A percentile compares a stretch with the other conserved stretches of the same genome.
Conservation (phyloP, 2,113 vertebrate species). For the Pterocles gutturalis region DNA sequence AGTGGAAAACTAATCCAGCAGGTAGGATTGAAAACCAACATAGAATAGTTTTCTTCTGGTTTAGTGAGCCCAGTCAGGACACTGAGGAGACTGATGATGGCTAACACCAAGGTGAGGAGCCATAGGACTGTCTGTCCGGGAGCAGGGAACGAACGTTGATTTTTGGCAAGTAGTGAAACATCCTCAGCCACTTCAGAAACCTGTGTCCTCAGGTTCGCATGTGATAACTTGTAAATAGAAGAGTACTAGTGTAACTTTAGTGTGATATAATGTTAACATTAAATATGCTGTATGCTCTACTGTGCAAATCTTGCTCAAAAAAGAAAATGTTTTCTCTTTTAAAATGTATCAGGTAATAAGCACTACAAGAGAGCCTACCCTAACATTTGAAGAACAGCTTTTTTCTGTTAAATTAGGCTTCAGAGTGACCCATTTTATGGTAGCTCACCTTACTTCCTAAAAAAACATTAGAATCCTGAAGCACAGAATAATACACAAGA, state of each 20-base stretch:
- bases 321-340: not conserved
- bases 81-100: not conserved
- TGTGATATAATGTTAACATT: not conserved
- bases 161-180: not conserved
- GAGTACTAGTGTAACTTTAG: not conserved
- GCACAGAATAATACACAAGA: not conserved
- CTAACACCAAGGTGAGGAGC: not conserved
- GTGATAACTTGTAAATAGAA: not conserved
- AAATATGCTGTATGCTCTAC: not conserved
- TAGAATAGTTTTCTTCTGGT: not conserved
- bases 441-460: not conserved
- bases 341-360: not conserved
- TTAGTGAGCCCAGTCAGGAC: not conserved
- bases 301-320: not conserved
- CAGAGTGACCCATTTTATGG: not conserved
- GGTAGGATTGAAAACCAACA: not conserved
- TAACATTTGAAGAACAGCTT: not conserved
- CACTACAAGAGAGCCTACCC: not conserved
- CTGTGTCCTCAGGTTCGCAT: rapidly evolving
- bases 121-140: not conserved
- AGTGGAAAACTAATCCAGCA: not conserved
- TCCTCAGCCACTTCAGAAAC: not conserved
- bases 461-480: not conserved
- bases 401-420: not conserved
- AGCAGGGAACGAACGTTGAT: not conserved